phyloP scores from a whole-genome alignment of 2,113 vertebrate species.

The Chamaetylas fuelleborni region DNA sequence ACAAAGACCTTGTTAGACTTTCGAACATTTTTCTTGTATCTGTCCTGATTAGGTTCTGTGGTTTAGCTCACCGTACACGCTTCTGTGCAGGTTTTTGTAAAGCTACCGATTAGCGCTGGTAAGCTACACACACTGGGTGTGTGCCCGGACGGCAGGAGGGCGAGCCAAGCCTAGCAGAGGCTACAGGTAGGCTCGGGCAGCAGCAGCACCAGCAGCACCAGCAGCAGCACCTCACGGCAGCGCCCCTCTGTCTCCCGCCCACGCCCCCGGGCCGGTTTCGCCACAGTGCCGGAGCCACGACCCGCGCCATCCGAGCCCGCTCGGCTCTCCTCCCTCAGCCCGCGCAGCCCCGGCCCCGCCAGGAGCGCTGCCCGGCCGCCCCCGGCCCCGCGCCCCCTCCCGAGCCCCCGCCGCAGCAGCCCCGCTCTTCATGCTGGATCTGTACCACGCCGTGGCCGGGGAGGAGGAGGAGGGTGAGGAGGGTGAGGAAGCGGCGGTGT shows the following conservation, averaged over 20 bases:
- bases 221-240: neutral
- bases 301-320: neutral
- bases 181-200: neutral
- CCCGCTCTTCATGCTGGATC: slow-evolving; percentile 93
- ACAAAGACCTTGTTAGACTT: neutral
- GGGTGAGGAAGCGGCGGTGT: slow-evolving; percentile 65
- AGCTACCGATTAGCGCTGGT: neutral
- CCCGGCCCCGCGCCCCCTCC: neutral
- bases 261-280: neutral
- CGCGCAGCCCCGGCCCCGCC: neutral
- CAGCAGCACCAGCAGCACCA: neutral
- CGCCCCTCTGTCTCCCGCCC: neutral
- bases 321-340: neutral
- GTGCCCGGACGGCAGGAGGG: neutral
- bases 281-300: neutral
- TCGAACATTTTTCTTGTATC: neutral
- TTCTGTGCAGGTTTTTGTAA: neutral
- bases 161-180: neutral
- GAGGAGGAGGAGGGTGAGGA: slow-evolving; percentile 70
- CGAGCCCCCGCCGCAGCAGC: slow-evolving; percentile 82
- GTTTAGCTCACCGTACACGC: neutral
- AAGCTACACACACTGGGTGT: no score
- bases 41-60: neutral
- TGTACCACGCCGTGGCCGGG: slow-evolving; percentile 87
- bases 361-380: neutral